phyloP scores from a whole-genome alignment of 2,888 invertebrate genomes.

The Odontomyia ornata region DNA sequence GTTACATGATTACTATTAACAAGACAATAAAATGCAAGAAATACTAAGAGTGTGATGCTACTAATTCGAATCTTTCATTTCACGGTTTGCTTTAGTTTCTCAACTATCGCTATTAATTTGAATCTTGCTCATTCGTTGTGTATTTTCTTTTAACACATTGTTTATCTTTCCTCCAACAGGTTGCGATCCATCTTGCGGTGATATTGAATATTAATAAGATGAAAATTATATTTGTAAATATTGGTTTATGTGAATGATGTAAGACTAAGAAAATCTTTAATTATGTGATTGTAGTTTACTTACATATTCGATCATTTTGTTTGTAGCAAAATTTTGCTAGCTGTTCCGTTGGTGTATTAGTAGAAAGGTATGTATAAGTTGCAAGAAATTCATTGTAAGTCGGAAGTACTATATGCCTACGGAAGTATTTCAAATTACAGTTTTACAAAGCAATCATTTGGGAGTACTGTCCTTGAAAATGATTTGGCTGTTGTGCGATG shows the following conservation, averaged over 20 bases:
- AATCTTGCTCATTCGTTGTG: not conserved
- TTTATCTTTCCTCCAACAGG: slow-evolving; percentile 14
- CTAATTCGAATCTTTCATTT: slow-evolving; percentile 11
- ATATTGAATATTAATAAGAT: not conserved
- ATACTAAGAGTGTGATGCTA: slow-evolving; percentile 20
- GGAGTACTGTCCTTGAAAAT: no score
- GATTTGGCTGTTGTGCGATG: no score
- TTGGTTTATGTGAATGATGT: not conserved
- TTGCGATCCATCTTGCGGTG: slow-evolving; percentile 27
- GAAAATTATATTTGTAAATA: not conserved
- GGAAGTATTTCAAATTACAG: no score
- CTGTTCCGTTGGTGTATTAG: no score
- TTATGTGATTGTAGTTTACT: no score
- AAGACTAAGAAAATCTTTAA: not conserved
- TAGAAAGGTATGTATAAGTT: no score
- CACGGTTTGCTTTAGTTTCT: not conserved
- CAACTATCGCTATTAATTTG: not conserved
- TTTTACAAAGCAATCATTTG: no score
- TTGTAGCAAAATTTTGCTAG: no score
- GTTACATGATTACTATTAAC: slow-evolving; percentile 29
- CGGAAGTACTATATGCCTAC: no score
- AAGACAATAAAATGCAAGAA: slow-evolving; percentile 13
- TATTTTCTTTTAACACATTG: not conserved
- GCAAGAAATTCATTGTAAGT: no score
- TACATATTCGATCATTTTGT: no score